phyloP scores from a whole-genome alignment of 2,888 invertebrate species.

The Hemicrepidius hirtus region DNA sequence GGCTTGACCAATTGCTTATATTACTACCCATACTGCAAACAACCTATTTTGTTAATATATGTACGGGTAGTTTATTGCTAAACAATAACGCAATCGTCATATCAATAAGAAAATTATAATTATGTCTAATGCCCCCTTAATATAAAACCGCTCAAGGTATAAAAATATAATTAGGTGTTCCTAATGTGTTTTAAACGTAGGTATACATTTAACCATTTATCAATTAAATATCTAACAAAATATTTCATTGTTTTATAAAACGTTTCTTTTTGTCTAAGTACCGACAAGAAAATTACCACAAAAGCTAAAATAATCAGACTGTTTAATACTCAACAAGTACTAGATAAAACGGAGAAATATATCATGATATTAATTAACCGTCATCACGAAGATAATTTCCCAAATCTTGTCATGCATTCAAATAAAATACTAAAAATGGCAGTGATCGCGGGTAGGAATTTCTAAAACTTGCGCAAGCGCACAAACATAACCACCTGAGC shows the following conservation, averaged over 20 bases:
- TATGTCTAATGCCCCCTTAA: conserved; percentile 22
- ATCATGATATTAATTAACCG: conserved; percentile 64
- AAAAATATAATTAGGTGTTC: conserved; percentile 7
- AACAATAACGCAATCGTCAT: conserved; percentile 27
- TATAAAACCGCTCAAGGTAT: background rate
- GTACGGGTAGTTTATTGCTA: conserved; percentile 24
- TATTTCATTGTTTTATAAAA: background rate
- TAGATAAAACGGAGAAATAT: conserved; percentile 44
- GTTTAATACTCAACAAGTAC: conserved; percentile 25
- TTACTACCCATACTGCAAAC: conserved; percentile 19
- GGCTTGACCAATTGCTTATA: conserved; percentile 33
- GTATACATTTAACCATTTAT: no score
- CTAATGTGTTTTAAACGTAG: background rate
- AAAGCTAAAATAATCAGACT: conserved; percentile 10
- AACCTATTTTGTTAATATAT: conserved; percentile 34
- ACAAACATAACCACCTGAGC: conserved; percentile 25
- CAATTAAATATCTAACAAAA: no score
- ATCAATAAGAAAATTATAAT: conserved; percentile 29
- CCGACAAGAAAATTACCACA: conserved; percentile 10
- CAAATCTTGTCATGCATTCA: conserved; percentile 61
- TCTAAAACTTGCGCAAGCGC: conserved; percentile 29
- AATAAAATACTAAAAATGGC: conserved; percentile 32
- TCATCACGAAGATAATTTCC: conserved; percentile 60
- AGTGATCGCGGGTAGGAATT: conserved; percentile 29
- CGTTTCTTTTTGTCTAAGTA: background rate